Conservation (phyloP, 2,797 vertebrate genomes). For the Lophotriccus pileatus region DNA sequence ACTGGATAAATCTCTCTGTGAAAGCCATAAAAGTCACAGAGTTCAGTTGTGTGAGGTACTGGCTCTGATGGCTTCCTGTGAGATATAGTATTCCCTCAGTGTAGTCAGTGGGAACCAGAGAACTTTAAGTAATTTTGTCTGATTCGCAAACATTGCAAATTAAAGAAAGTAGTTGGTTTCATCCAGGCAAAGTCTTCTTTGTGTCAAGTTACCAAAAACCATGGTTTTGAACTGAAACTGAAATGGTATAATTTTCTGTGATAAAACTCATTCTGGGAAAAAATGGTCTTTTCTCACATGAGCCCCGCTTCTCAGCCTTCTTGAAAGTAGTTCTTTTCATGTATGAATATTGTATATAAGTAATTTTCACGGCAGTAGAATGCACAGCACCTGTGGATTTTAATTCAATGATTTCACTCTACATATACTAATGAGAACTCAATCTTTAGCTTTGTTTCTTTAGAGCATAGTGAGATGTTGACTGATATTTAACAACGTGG, state of each 20-base stretch:
- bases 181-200: neutral
- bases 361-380: neutral
- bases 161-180: neutral
- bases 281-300: neutral
- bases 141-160: neutral
- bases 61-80: conserved; percentile 3
- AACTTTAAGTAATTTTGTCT: neutral
- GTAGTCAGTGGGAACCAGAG: neutral
- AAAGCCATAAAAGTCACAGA: neutral
- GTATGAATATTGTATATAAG: neutral
- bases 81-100: neutral
- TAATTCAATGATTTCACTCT: neutral
- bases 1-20: conserved; percentile 1
- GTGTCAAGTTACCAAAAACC: neutral
- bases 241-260: neutral
- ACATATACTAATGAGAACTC: neutral
- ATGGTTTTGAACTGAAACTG: neutral
- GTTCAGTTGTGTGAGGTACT: neutral
- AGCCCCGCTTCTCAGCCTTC: neutral
- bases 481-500: neutral
- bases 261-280: neutral
- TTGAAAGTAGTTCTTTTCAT: neutral
- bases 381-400: neutral
- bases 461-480: neutral
- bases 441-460: neutral